Evolutionary conservation across 2,888 invertebrate species (phyloP), one percentile per base, ranked within the genome.

Genomic region (Euplagia quadripunctaria): DNA sequence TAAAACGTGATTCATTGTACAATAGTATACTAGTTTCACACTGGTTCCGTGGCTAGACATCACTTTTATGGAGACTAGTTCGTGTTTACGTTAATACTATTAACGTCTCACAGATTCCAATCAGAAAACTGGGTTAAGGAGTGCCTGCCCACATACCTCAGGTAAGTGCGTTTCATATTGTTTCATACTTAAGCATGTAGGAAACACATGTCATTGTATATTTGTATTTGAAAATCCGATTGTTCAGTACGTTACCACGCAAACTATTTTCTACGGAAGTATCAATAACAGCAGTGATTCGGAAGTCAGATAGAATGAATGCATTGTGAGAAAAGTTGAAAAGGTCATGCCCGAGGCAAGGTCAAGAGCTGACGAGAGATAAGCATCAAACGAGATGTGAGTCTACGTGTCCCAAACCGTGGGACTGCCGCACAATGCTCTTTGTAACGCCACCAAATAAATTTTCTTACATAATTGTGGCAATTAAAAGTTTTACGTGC

Each of bases 391-490:
- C 79, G 86, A 85, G 87, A 89, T 87, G 80, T 78, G 82, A 82
- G 83, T 78, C 80, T 82, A 90, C 92, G 88, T 91, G 92, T 91
- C 92, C 92, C 87, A 90, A 89, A 88, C 92, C 92, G 94, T 94
- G 94, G 92, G 94, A 94, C 86, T 83, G 76, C 78, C 78, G 78
- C 76, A 87, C 93, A 93, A 92, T 93, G 87, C 85, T 85, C 86
- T 88, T 88, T 89, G 90, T 90, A 87, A 85, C 87, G 86, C 86
- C 85, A 86, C 86, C 85, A 82, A 86, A 89, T 93, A 93, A 93
- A 93, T 90, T 89, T 87, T 86, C 89, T 93, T 91, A 92, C 90
- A 90, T 92, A 92, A 93, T 92, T 91, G 89, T 85, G 85, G 91
- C 88, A 93, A 94, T 94, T 94, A 94, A 94, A 92, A 90, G 86